phyloP scores from a whole-genome alignment of 2,797 vertebrate species.

The Sylvia borin region DNA sequence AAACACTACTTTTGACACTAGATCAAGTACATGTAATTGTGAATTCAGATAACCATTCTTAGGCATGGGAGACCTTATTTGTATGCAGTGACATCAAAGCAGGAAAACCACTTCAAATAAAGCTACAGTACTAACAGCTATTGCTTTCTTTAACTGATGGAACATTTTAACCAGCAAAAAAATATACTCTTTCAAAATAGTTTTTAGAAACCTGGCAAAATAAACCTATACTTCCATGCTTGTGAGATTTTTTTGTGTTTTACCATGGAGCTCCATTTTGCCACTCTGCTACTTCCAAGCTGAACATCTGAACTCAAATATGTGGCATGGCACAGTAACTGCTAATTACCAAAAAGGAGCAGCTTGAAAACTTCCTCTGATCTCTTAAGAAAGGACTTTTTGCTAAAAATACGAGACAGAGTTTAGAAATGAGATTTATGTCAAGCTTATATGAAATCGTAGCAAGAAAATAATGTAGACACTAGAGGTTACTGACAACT shows the following conservation, averaged over 20 bases:
- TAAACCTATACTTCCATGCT: neutral
- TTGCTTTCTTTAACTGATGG: neutral
- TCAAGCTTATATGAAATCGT: neutral
- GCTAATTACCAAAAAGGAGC: neutral
- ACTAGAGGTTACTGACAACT: neutral
- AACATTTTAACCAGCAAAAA: neutral
- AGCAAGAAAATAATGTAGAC: neutral
- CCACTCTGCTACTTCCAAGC: neutral
- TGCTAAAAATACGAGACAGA: neutral
- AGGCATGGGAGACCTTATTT: neutral
- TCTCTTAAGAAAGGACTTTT: neutral
- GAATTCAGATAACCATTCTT: neutral
- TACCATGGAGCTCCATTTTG: neutral
- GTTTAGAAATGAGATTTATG: neutral
- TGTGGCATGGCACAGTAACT: neutral
- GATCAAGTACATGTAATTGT: neutral
- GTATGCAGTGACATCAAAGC: neutral
- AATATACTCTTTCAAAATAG: neutral
- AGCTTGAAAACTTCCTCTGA: neutral
- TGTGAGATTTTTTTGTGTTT: neutral
- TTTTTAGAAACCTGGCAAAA: neutral
- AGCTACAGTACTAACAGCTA: neutral
- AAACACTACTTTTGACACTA: slow-evolving; percentile 14
- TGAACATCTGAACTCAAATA: neutral
- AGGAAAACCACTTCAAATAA: slow-evolving; percentile 4